Conservation (phyloP, 2,888 invertebrate species). For the Oscheius myriophilus region DNA sequence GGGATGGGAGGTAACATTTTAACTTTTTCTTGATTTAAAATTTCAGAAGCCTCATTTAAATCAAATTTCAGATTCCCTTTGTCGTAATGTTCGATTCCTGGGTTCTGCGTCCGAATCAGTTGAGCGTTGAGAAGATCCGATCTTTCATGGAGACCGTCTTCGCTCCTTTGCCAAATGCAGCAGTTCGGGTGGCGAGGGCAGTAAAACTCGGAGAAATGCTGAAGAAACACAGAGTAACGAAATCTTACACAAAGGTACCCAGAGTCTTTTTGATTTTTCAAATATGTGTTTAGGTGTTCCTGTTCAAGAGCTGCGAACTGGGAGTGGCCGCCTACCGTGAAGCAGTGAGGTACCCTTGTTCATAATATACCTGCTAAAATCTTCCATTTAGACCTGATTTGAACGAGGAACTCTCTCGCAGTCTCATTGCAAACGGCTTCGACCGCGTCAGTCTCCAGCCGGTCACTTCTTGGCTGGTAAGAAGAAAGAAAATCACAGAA, state of each 20-base stretch:
- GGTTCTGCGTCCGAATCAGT: slow-evolving; percentile 48
- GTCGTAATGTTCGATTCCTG: slow-evolving; percentile 63
- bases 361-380: neutral
- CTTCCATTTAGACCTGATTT: slow-evolving; percentile 40
- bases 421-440: slow-evolving; percentile 51
- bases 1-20: slow-evolving; percentile 39
- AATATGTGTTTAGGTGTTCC: slow-evolving; percentile 32
- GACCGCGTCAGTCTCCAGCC: slow-evolving; percentile 40
- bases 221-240: slow-evolving; percentile 43
- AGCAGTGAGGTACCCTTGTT: slow-evolving; percentile 50
- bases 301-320: slow-evolving; percentile 61
- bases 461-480: slow-evolving; percentile 44
- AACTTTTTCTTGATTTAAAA: neutral
- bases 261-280: neutral
- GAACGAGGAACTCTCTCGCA: slow-evolving; percentile 54
- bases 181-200: slow-evolving; percentile 42
- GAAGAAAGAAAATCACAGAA: neutral
- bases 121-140: slow-evolving; percentile 47
- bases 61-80: slow-evolving; percentile 38
- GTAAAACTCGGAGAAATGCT: slow-evolving; percentile 51
- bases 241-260: slow-evolving; percentile 39
- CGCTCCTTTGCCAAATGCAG: slow-evolving; percentile 46
- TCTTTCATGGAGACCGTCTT: slow-evolving; percentile 53
- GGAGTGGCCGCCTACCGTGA: slow-evolving; percentile 60
- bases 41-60: neutral